Conservation (phyloP, 1,140 invertebrate species). For the Dryas iulia region DNA sequence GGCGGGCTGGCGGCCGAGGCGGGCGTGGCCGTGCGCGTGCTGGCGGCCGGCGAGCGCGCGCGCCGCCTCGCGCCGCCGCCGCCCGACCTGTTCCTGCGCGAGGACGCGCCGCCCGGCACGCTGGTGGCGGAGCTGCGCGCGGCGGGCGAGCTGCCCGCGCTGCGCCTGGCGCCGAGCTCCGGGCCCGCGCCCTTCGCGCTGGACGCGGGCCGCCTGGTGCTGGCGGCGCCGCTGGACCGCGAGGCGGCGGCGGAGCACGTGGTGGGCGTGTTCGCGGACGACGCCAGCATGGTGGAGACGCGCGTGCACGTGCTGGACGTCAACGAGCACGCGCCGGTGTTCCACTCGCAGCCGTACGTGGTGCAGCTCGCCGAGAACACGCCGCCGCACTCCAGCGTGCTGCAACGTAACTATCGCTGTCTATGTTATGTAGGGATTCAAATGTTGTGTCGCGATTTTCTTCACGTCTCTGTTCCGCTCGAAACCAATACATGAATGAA, state of each 20-base stretch:
- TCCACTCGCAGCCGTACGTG: constrained; percentile 91
- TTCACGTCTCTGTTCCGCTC: too few relatives aligned
- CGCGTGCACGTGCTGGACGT: constrained; percentile 91
- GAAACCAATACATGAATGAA: too few relatives aligned
- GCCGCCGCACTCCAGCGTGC: constrained; percentile 87
- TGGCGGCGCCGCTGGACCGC: constrained; percentile 88
- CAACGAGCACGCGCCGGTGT: constrained; percentile 94
- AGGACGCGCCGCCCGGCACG: constrained; percentile 82
- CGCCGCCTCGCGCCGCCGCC: constrained; percentile 87
- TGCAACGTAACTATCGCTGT: constrained; percentile 81
- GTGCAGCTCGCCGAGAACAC: constrained; percentile 91
- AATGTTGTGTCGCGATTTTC: too few relatives aligned
- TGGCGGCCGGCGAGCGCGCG: constrained; percentile 84
- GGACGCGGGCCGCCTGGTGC: constrained; percentile 87
- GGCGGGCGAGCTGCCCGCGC: constrained; percentile 52
- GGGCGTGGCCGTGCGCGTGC: constrained; percentile 90
- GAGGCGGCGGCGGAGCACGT: constrained; percentile 87
- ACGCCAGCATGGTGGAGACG: constrained; percentile 88
- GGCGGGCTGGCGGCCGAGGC: constrained; percentile 85
- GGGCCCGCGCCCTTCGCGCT: constrained; percentile 85
- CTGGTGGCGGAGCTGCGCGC: constrained; percentile 74
- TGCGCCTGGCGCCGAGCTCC: constrained; percentile 83
- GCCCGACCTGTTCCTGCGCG: constrained; percentile 89
- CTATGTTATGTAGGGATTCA: too few relatives aligned
- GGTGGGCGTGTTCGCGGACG: constrained; percentile 90